Base-by-base conservation (phyloP, 1,140 invertebrate genomes). In the Drosophila arawakana region DNA sequence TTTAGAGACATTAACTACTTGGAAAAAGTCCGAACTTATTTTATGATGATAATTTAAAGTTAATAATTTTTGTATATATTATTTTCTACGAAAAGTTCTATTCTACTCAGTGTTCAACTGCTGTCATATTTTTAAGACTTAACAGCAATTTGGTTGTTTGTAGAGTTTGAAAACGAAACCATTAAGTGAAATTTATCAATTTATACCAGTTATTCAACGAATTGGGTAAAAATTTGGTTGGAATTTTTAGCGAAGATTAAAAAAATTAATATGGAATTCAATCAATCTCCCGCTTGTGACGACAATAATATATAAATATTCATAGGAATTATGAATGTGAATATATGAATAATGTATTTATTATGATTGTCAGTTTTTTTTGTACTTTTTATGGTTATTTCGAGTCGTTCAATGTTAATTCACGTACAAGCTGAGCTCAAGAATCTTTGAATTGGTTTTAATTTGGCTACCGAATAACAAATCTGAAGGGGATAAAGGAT, bases 301-400 rank as follows among this genome's bases (percentile, higher is more conserved):
- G 2, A 21, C 5, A 30, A 37, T 34, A 2, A 50, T 34, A 10
- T 21, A 21, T 41, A 44, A 78, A 78, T 78, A 78, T 55, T 78
- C 76, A 78, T 76, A 65, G 63, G 61, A 78, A 34, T 46, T 78
- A 72, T 76, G 63, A 59, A 69, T 78, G 73, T 78, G 25, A 30
- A 59, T 59, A 46, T 60, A 50, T 50, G 11, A 43, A 43, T 43
- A 15, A 25, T 30, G 1, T 59, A 59, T 76, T 71, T 52, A 76
- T 58, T 55, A 21, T 63, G 13, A 49, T 18, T 60, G 58, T 7
- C 25, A 43, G 41, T 2, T 5, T 43, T 43, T 43, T 13, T 30
- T 34, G 25, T 30, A 30, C 25, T 11, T 30, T 59, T 59, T 44
- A 8, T 30, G 13, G 18, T 44, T 18, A 54, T 54, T 50, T 50